Evolutionary conservation across 1,140 invertebrate species (phyloP).

Genomic region (Caerostris darwini): DNA sequence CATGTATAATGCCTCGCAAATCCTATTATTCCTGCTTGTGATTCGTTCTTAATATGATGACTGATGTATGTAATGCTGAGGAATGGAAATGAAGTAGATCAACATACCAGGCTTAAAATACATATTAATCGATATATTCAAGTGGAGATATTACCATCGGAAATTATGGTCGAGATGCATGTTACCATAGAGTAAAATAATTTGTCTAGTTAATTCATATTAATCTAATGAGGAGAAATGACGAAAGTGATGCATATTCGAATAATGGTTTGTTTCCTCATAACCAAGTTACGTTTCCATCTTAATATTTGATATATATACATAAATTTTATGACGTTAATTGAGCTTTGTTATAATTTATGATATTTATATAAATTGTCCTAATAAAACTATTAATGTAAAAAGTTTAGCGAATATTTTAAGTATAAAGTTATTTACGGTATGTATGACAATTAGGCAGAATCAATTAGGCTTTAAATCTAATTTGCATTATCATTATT

Average conservation of each 20-base stretch:
- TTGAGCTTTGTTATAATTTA: too few species aligned
- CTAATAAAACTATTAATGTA: too few species aligned
- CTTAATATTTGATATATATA: too few species aligned
- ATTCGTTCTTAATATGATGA: slow-evolving; percentile 34
- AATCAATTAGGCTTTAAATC: too few species aligned
- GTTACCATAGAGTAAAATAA: not conserved
- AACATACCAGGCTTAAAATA: not conserved
- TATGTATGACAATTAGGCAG: too few species aligned
- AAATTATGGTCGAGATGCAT: not conserved
- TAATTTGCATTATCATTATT: too few species aligned
- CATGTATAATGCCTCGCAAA: slow-evolving; percentile 38
- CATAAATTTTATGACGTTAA: too few species aligned
- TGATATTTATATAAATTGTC: too few species aligned
- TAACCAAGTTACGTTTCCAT: not conserved
- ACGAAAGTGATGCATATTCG: not conserved
- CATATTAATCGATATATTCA: not conserved
- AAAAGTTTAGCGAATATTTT: too few species aligned
- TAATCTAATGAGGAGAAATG: not conserved
- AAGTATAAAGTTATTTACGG: too few species aligned
- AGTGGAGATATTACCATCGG: not conserved
- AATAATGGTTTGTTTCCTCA: not conserved
- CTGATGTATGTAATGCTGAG: not conserved
- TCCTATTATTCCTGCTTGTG: slow-evolving; percentile 46
- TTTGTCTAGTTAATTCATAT: not conserved
- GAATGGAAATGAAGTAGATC: not conserved